Evolutionary conservation across 2,888 invertebrate species (phyloP).

Genomic region (Teleiodes luculella): DNA sequence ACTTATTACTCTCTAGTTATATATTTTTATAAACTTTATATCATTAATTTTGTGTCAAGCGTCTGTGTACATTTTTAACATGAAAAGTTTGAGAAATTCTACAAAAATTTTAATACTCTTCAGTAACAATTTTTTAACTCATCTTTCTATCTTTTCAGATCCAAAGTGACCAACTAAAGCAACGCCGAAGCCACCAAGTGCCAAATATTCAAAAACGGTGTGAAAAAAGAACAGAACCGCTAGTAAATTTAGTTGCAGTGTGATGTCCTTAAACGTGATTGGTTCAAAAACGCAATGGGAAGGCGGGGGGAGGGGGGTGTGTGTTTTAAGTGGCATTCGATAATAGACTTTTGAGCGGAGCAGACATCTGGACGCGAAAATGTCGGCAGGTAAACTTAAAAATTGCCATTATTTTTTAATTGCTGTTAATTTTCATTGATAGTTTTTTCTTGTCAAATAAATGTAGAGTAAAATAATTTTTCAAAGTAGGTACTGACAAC

Average conservation of each 20-base stretch:
- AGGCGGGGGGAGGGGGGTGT: conserved; percentile 48
- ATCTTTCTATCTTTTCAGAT: neutral
- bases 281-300: conserved; percentile 66
- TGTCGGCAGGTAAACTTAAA: conserved; percentile 63
- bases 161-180: neutral
- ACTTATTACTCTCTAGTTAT: too few relatives aligned
- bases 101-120: too few relatives aligned
- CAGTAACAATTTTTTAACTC: neutral
- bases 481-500: too few relatives aligned
- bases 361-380: conserved; percentile 44
- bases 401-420: neutral
- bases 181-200: conserved; percentile 18
- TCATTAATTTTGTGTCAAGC: too few relatives aligned
- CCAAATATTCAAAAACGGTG: conserved; percentile 17
- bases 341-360: conserved; percentile 39
- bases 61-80: too few relatives aligned
- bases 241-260: conserved; percentile 23
- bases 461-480: too few relatives aligned
- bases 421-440: too few relatives aligned
- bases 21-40: too few relatives aligned
- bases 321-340: conserved; percentile 44
- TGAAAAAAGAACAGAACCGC: conserved; percentile 21
- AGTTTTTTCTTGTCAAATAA: too few relatives aligned
- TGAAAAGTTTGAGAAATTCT: too few relatives aligned
- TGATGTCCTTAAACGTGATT: conserved; percentile 58